Conservation (phyloP, 92 coral and sea anemone genomes). For the Parazoanthus darwini region DNA sequence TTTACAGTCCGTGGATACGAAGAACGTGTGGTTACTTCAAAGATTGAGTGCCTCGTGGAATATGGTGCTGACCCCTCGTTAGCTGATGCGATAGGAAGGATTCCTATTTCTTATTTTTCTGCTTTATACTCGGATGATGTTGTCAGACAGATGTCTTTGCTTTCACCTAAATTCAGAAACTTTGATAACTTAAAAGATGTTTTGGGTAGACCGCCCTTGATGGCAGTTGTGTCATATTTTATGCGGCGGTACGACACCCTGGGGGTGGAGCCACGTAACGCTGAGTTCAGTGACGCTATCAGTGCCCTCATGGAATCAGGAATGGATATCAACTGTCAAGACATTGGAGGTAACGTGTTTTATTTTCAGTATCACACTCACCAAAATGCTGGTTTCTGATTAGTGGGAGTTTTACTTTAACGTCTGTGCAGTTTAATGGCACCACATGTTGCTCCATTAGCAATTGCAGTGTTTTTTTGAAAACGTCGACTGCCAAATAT, state of each 20-base stretch:
- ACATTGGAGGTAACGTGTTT: constrained; percentile 22
- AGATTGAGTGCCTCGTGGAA: constrained; percentile 22
- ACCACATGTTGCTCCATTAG: too few relatives aligned
- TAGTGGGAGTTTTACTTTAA: too few relatives aligned
- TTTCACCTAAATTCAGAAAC: background rate
- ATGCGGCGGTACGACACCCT: background rate
- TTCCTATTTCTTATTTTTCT: constrained; percentile 17
- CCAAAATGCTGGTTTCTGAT: too few relatives aligned
- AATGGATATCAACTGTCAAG: constrained; percentile 36
- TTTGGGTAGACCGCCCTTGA: constrained; percentile 25
- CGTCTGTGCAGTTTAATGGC: too few relatives aligned
- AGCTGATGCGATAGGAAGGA: constrained; percentile 14
- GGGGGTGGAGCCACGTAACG: background rate
- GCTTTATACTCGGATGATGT: too few relatives aligned
- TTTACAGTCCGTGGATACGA: constrained; percentile 1
- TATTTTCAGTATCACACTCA: too few relatives aligned
- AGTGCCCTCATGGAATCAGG: constrained; percentile 14
- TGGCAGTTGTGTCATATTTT: constrained; percentile 18
- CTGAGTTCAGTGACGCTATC: constrained; percentile 6
- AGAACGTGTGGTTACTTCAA: background rate
- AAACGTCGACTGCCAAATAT: too few relatives aligned
- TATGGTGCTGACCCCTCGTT: constrained; percentile 29
- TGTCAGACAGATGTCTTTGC: too few relatives aligned
- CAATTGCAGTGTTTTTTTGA: too few relatives aligned
- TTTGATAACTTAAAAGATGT: background rate